Evolutionary conservation across 2,797 vertebrate genomes (phyloP).

Genomic region (Cottoperca gobio): DNA sequence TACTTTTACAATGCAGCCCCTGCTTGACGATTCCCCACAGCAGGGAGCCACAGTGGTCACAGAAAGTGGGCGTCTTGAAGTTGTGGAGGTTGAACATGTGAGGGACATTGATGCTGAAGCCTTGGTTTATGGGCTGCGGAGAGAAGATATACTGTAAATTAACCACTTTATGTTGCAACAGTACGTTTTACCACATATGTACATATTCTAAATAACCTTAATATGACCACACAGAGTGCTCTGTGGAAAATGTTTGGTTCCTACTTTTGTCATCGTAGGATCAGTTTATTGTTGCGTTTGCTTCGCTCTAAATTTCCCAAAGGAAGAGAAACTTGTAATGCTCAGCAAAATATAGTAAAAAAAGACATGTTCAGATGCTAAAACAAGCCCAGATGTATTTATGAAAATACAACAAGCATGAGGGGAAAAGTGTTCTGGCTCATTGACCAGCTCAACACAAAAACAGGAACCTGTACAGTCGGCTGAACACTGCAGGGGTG

Average conservation of each 20-base stretch:
- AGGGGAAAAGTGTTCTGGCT: conserved; percentile 53
- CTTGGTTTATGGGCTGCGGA: conserved; percentile 87
- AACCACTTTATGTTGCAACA: background rate
- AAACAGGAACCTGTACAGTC: conserved; percentile 66
- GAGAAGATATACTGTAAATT: background rate
- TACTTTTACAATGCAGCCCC: conserved; percentile 98
- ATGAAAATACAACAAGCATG: conserved; percentile 11
- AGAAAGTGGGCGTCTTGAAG: conserved; percentile 97
- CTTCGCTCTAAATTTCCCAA: conserved; percentile 19
- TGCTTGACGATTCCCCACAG: conserved; percentile 95
- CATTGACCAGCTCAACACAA: conserved; percentile 42
- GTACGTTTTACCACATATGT: background rate
- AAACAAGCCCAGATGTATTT: conserved; percentile 10
- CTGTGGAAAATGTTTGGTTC: conserved; percentile 23
- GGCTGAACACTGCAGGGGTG: conserved; percentile 59
- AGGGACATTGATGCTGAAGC: conserved; percentile 97
- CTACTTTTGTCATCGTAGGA: background rate
- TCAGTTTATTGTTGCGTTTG: conserved; percentile 15
- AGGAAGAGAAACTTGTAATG: conserved; percentile 51
- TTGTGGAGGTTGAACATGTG: conserved; percentile 96
- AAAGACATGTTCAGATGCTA: background rate
- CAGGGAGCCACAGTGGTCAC: conserved; percentile 96
- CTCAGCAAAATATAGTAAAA: conserved; percentile 25
- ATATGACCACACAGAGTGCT: background rate
- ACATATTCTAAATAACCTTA: background rate